Evolutionary conservation across 1,140 invertebrate species (phyloP), one percentile per base, ranked within the genome.

Genomic region (Monomorium pharaonis): DNA sequence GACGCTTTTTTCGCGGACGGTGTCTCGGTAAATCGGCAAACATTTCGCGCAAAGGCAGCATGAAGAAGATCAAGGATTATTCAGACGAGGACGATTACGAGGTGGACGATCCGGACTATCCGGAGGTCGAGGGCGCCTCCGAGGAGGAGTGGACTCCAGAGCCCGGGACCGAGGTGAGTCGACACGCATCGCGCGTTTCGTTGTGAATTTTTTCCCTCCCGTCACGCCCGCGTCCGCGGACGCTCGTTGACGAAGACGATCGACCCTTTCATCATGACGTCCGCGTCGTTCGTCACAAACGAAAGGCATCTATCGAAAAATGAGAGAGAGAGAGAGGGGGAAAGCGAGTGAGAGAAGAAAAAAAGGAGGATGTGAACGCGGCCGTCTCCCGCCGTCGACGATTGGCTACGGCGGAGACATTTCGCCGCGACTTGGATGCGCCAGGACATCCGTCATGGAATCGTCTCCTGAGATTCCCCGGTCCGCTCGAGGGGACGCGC

Each of bases 51-150:
- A 95, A 92, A 91, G 92, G 92, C 90, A 94, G 91, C 85, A 93
- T 93, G 92, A 93, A 92, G 90, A 95, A 94, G 86, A 95, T 94
- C 37, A 95, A 95, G 93, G 94, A 95, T 84, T 91, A 93, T 44
- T 94, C 94, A 56, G 94, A 95, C 89, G 95, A 95, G 86, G 94
- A 95, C 85, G 95, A 95, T 63, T 95, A 93, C 86, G 95, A 94
- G 21, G 94, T 92, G 3, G 95, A 95, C 69, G 94, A 95, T 84
- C 94, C 94, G 0, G 95, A 95, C 67, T 42, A 77, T 21, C 75
- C 75, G 37, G 95, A 95, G 92, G 92, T 94, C 14, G 94, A 95
- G 85, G 94, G 93, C 37, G 94, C 90, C 21, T 95, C 94, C 14
- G 94, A 94, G 27, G 95, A 95, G 75, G 95, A 95, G 37, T 95